Evolutionary conservation across 2,797 vertebrate species (phyloP), one percentile per base, ranked within the genome.

Genomic region (Numenius phaeopus): DNA sequence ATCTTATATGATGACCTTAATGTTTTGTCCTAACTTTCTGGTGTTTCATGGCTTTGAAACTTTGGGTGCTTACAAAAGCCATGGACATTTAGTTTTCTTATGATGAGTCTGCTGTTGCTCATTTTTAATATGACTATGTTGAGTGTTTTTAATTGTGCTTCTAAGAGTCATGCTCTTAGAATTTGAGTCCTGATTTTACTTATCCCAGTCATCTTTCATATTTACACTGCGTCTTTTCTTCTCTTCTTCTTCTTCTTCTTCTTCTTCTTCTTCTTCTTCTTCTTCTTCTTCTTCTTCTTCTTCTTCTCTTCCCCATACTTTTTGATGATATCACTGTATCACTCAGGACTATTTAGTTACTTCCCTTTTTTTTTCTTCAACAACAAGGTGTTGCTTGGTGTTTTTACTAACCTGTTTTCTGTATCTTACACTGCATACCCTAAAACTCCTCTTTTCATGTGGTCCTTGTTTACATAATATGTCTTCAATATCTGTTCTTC

Each of bases 211-310:
- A 30, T 40, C 5, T 78, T 75, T 78, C 9, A 1, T 80, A 47
- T 21, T 81, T 87, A 37, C 6, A 76, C 29, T 69, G 15, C 17
- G 17, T 69, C n/a, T 85, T 57, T 42, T 57, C 22, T 91, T 59
- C 14, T 7, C 2, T 34, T 10, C 2, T 2, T 10, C 2, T 2
- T 10, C 2, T 2, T 10, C 2, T 2, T 10, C 2, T 2, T 10
- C 2, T 2, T 10, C 2, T 2, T 10, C 2, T 2, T 10, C 2
- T 2, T 10, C 2, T 2, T 7, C 2, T 34, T 7, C 2, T 34
- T 7, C 2, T 34, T 7, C 2, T 34, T 7, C 2, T 34, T 7
- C 2, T 34, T 7, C 2, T 34, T 7, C 2, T 34, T 7, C 2
- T 34, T 7, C 2, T 34, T 10, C 2, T 2, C 2, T 47, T 55